Base-by-base conservation (phyloP, 2,888 invertebrate species). In the Fabriciana adippe region DNA sequence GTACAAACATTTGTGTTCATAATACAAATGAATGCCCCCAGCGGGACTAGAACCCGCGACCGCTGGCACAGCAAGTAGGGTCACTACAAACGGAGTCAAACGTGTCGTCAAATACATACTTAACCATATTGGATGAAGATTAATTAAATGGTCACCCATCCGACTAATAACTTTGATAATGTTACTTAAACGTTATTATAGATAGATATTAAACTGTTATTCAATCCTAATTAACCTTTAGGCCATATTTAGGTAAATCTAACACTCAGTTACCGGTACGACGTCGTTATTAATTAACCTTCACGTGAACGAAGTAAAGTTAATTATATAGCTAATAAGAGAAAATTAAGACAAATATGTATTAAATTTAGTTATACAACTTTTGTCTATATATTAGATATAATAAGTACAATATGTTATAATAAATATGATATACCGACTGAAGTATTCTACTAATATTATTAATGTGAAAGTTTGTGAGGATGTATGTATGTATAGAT, bases 241-340 rank as follows among this genome's bases (percentile, higher is more conserved):
- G 47, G 57, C 31, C 21, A 47, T 16, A 60, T 53, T 66, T 45
- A 66, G 66, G 21, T 60, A 21, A 61, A 53, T 21, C n/a, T 48
- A 60, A 35, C 53, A 55, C 50, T 60, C 41, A 62, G 47, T 55
- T 56, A 60, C 55, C 35, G 16, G 55, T 56, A 63, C 64, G 57
- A 55, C 45, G 55, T 57, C 55, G 45, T 67, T 64, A 67, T 71
- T 67, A 71, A 71, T 67, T 56, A 31, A 53, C 16, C 63, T 55
- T 62, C 62, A 67, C 35, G 57, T 60, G 53, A 71, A 61, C 41
- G 62, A 48, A 35, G 71, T 51, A 47, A 65, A 71, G 57, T 57
- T 67, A 67, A 71, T 69, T 71, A 71, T 64, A 57, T 65, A 65
- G 50, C 51, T 67, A 64, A 69, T 67, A 55, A 67, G 64, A 61